phyloP scores from a whole-genome alignment of 2,888 invertebrate species.

The Erebia epiphron region DNA sequence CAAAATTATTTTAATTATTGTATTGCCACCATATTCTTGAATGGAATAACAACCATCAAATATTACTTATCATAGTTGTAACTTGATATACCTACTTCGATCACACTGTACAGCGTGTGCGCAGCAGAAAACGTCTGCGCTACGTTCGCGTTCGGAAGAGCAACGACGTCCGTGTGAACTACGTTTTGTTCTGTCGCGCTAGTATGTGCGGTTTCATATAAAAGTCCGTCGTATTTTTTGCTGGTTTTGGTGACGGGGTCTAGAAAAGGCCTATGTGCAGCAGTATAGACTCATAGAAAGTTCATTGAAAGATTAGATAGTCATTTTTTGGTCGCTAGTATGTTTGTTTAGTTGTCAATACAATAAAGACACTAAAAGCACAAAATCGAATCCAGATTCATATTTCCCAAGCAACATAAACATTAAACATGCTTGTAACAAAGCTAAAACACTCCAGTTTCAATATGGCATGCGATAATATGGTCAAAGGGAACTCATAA shows the following conservation, averaged over 20 bases:
- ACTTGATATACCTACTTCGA: too few species aligned
- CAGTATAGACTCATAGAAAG: background rate
- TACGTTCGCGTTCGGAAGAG: too few species aligned
- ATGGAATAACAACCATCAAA: background rate
- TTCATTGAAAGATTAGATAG: too few species aligned
- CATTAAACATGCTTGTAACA: constrained; percentile 35
- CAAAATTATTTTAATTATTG: too few species aligned
- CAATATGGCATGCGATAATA: constrained; percentile 71
- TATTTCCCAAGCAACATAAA: constrained; percentile 23
- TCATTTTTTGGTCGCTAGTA: background rate
- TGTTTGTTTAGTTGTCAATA: background rate
- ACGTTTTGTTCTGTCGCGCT: too few species aligned
- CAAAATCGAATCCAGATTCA: background rate
- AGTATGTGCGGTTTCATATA: too few species aligned
- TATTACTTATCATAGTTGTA: too few species aligned
- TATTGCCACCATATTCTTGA: background rate
- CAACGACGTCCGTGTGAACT: too few species aligned
- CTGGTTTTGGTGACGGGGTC: too few species aligned
- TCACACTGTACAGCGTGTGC: too few species aligned
- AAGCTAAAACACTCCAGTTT: constrained; percentile 59
- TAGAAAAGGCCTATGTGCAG: background rate
- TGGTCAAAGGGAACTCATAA: constrained; percentile 72
- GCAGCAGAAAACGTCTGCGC: too few species aligned
- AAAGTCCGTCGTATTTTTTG: too few species aligned
- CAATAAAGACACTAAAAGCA: constrained; percentile 5